A percentile compares a stretch with the other conserved stretches of the same genome.
Conservation (phyloP, 2,797 vertebrate species). For the Gallinago stenura region DNA sequence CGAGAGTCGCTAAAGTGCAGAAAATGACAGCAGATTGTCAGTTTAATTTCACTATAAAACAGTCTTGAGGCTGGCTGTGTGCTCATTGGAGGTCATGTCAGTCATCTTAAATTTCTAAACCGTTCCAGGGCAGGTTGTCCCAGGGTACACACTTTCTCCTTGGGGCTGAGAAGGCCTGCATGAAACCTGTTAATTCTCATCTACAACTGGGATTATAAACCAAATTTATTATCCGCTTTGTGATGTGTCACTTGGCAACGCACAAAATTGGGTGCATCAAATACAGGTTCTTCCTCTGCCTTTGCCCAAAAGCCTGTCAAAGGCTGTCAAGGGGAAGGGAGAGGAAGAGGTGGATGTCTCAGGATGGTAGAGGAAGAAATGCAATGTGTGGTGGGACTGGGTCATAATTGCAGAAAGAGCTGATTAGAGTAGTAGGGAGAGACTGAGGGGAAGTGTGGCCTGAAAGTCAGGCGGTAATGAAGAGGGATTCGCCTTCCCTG, state of each 20-base stretch:
- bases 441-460: fast-evolving
- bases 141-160: background rate
- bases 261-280: fast-evolving
- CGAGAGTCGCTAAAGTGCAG: background rate
- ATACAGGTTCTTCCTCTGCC: background rate
- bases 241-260: fast-evolving
- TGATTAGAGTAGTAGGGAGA: fast-evolving
- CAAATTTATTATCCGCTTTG: background rate
- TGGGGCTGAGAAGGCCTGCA: background rate
- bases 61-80: background rate
- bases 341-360: background rate
- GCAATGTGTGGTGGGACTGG: no score
- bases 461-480: background rate
- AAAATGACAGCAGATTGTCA: background rate
- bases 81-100: background rate
- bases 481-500: background rate
- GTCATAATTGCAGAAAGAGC: background rate
- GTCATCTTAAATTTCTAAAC: background rate
- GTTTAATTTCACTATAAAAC: background rate
- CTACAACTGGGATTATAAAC: background rate
- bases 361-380: background rate
- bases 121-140: background rate
- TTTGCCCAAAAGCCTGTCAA: background rate
- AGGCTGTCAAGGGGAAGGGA: background rate
- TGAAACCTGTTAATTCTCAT: background rate